Base-by-base conservation (phyloP, 2,888 invertebrate species). In the Nebria brevicollis region DNA sequence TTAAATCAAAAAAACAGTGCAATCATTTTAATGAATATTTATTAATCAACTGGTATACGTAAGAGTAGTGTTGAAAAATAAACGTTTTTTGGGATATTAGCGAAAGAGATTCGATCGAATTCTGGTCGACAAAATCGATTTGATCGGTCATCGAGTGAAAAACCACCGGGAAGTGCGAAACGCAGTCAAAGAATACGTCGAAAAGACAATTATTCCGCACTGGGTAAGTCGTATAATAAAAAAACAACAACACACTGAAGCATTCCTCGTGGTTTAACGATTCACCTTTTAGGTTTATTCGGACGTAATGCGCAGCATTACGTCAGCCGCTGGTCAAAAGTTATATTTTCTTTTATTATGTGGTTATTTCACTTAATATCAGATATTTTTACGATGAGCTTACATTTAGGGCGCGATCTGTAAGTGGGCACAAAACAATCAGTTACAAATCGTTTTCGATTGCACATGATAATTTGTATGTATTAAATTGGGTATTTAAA, bases 331-430 rank as follows among this genome's bases (percentile, higher is more conserved):
- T 92, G 92, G 91, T 90, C 91, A 87, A 91, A 90, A 87, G 87
- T 92, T 81, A 88, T 90, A 82, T 87, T 91, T 64, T 90, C 90
- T 85, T 92, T 95, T 81, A 88, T 95, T 80, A 91, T 93, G 82
- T 96, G 96, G 96, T 92, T 96, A 82, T 90, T 94, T 83, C 94
- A 94, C 89, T 90, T 96, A 85, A 91, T 96, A 34, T 94, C 94
- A 41, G 96, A 96, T 88, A 94, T 96, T 84, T 92, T 94, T 84
- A 93, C 94, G 82, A 93, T 96, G 91, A 96, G 95, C 87, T 90
- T 92, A 66, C 94, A 94, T 87, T 91, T 95, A 82, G 91, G 93
- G 79, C 91, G 93, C 88, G 94, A 94, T 87, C 90, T 94, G 94
- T 94, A 90, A 93, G 94, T 93, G 54, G 13, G 8, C 54, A 11